Evolutionary conservation across 2,888 invertebrate genomes (phyloP).

Genomic region (Spicauda simplicius): DNA sequence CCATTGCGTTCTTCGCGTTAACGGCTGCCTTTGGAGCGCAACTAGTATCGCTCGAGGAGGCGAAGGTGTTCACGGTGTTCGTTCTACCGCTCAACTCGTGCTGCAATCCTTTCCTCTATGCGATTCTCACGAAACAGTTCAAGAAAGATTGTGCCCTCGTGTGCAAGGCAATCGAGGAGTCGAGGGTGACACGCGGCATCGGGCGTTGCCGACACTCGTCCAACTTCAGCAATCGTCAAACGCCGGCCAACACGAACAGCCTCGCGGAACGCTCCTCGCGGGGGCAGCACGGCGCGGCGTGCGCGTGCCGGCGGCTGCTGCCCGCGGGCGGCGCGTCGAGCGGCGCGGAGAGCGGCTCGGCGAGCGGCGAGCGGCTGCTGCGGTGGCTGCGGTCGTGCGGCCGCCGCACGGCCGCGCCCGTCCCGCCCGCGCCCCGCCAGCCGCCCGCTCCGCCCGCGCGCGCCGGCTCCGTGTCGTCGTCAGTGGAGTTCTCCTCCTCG

Average conservation of each 20-base stretch:
- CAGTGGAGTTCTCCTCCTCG: constrained; percentile 95
- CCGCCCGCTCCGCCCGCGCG: constrained; percentile 61
- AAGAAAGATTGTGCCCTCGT: constrained; percentile 98
- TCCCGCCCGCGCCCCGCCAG: constrained; percentile 51
- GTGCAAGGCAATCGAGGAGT: constrained; percentile 98
- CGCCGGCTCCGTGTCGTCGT: constrained; percentile 87
- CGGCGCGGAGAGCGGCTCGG: constrained; percentile 80
- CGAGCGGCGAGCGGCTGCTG: constrained; percentile 72
- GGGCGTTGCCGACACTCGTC: constrained; percentile 94
- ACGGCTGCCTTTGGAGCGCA: constrained; percentile 97
- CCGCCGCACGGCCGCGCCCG: constrained; percentile 68
- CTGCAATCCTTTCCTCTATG: constrained; percentile 99
- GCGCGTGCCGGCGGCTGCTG: constrained; percentile 88
- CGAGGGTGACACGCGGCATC: constrained; percentile 94
- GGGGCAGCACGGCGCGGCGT: constrained; percentile 86
- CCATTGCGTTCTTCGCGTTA: constrained; percentile 97
- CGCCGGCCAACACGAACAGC: constrained; percentile 94
- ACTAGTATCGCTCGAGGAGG: constrained; percentile 96
- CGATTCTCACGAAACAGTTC: constrained; percentile 98
- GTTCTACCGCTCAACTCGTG: constrained; percentile 98
- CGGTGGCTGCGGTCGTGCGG: constrained; percentile 70
- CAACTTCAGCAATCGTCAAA: constrained; percentile 94
- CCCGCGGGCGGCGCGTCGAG: constrained; percentile 88
- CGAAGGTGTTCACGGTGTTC: constrained; percentile 98
- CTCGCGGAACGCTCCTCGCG: constrained; percentile 91